These are phyloP conservation scores for Talpa occidentalis DNA, from an alignment of 2,113 vertebrate species.

Conservation along the genomic window DNA sequence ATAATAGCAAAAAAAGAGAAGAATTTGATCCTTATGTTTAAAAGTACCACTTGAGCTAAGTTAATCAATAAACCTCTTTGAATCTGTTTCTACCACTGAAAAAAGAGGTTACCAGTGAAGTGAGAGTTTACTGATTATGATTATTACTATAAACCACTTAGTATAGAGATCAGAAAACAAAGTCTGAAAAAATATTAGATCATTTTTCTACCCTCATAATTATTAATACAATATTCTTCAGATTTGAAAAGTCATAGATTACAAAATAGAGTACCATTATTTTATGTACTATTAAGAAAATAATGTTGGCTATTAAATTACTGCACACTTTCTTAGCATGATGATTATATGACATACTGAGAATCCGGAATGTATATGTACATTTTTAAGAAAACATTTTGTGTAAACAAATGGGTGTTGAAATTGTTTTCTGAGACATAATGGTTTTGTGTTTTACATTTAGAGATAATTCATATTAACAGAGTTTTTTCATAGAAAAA, in stretches of 20 bases:
- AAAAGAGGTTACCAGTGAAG: background rate
- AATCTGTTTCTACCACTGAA: background rate
- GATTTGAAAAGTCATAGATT: background rate
- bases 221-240: background rate
- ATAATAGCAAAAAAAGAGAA: background rate
- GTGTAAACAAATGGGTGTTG: conserved; percentile 10
- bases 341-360: background rate
- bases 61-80: background rate
- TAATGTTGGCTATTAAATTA: background rate
- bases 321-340: background rate
- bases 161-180: background rate
- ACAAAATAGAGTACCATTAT: background rate
- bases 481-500: background rate
- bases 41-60: background rate
- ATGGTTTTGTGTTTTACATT: conserved; percentile 4
- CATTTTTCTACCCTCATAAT: background rate
- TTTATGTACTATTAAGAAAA: conserved; percentile 9
- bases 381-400: background rate
- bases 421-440: background rate
- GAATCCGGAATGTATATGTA: background rate
- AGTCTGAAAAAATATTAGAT: background rate
- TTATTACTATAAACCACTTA: background rate
- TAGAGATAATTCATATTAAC: conserved; percentile 30
- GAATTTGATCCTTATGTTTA: background rate
- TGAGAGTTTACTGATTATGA: background rate